A percentile compares a stretch with the other conserved stretches of the same genome.
Evolutionary conservation across 2,113 vertebrate genomes (phyloP).

Genomic region (Lathamus discolor): DNA sequence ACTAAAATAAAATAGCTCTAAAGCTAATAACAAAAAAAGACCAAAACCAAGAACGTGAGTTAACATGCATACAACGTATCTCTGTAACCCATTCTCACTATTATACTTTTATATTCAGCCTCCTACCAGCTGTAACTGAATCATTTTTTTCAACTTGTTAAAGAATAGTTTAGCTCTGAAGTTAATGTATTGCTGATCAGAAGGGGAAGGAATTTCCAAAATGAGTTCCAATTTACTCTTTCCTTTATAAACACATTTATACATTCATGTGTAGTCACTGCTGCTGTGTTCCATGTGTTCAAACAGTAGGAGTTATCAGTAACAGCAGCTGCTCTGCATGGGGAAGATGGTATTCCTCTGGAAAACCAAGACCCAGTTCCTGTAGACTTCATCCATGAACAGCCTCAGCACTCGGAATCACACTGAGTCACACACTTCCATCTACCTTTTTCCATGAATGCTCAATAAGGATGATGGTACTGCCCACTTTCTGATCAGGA

Average conservation of each 20-base stretch:
- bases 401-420: not conserved
- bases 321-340: not conserved
- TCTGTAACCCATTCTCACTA: not conserved
- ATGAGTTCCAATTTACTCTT: not conserved
- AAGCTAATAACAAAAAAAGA: not conserved
- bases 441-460: not conserved
- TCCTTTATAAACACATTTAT: not conserved
- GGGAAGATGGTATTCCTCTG: not conserved
- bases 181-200: not conserved
- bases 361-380: not conserved
- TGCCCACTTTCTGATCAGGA: not conserved
- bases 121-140: not conserved
- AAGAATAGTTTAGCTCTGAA: not conserved
- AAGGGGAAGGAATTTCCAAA: not conserved
- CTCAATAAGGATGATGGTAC: not conserved
- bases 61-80: not conserved
- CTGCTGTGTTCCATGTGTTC: not conserved
- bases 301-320: not conserved
- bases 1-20: not conserved
- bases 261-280: not conserved
- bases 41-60: not conserved
- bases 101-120: not conserved
- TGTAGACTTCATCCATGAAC: not conserved
- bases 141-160: not conserved
- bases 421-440: not conserved